Evolutionary conservation across 2,888 invertebrate species (phyloP), one percentile per base, ranked within the genome.

Genomic region (Rhimphoctona megacephalus): DNA sequence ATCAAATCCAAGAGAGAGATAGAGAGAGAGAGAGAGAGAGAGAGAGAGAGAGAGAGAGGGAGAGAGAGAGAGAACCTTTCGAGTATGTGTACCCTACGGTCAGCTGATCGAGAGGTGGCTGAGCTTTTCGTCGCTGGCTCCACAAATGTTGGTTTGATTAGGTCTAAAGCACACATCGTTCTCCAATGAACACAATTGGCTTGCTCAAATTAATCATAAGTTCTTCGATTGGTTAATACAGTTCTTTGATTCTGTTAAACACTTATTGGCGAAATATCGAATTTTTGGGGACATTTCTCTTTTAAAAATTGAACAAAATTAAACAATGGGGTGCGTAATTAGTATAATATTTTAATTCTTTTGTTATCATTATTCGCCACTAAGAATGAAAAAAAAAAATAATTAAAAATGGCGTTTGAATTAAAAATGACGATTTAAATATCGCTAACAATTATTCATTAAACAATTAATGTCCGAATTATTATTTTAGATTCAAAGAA

Each of bases 101-200:
- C 83, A 86, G 86, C 86, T 84, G 86, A 81, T 86, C 86, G 74
- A 30, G 39, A 36, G 57, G 72, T 33, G 77, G 76, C 14, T 66
- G 52, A 64, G 67, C 77, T 66, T 43, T 82, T 69, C 43, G 43
- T 74, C 43, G 33, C 49, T 22, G 30, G 33, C 73, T 46, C 52
- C 4, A 64, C n/a, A 19, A 80, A 70, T 70, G 57, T 33, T 30
- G 30, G 54, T 61, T 70, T 57, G 57, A 49, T 61, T 6, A 70
- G 54, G 25, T 19, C 52, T 25, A 39, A 39, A 69, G 8, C 67
- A 33, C 33, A 33, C 33, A 30, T 19, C 74, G 61, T 64, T 46
- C 76, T 54, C 22, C 22, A 54, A 11, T 22, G 2, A n/a, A 1
- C 54, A 22, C 22, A 30, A 46, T 46, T 25, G 1, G 9, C 22